Conservation (phyloP, 2,113 vertebrate genomes). For the Fulica atra region DNA sequence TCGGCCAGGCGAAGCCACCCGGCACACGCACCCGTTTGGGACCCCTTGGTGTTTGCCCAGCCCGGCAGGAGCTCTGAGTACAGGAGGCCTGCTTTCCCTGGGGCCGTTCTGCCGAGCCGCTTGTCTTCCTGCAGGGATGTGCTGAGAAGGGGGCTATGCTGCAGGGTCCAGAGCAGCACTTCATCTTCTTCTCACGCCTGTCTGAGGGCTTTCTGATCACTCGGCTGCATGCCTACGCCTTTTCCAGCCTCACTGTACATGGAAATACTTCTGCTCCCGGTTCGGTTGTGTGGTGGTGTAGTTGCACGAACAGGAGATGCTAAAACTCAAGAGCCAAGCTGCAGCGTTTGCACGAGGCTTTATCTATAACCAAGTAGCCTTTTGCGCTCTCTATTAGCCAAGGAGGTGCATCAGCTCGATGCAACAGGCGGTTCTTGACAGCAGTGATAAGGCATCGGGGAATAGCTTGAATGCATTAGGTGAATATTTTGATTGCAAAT, state of each 20-base stretch:
- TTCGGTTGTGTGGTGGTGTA: fast-evolving
- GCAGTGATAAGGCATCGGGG: fast-evolving
- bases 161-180: not conserved
- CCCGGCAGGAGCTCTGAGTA: not conserved
- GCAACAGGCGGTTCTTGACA: fast-evolving
- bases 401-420: not conserved
- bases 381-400: fast-evolving
- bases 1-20: too few species aligned
- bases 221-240: fast-evolving
- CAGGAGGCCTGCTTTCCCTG: too few species aligned
- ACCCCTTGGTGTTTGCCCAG: too few species aligned
- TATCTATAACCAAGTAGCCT: not conserved
- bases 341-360: fast-evolving
- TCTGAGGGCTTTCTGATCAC: not conserved
- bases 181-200: fast-evolving
- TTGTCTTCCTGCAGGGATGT: not conserved
- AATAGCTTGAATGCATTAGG: not conserved
- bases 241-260: fast-evolving
- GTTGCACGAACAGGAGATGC: not conserved
- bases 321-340: not conserved
- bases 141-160: not conserved
- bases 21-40: too few species aligned
- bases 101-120: not conserved
- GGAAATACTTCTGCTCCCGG: too few species aligned
- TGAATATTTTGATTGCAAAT: not conserved